These are phyloP conservation scores for Leistus spinibarbis DNA, from an alignment of 2,888 invertebrate genomes.

Conservation along the genomic window DNA sequence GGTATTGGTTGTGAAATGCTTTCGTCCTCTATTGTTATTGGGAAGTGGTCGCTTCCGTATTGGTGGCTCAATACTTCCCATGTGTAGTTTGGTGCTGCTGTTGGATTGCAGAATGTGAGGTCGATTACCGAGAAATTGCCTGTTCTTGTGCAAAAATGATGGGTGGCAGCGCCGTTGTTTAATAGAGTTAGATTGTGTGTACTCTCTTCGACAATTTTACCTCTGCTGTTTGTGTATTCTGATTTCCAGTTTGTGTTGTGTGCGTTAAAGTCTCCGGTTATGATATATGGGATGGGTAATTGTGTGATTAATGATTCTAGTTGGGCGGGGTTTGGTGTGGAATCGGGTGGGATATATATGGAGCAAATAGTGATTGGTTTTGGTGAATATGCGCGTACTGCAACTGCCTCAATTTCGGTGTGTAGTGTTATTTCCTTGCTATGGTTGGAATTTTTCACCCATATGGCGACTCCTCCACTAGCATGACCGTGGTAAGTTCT, in stretches of 20 bases:
- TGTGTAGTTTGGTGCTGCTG: neutral
- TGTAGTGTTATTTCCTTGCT: slow-evolving; percentile 24
- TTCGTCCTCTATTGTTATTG: neutral
- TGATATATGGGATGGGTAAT: no score
- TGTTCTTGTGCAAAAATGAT: slow-evolving; percentile 3
- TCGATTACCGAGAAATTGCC: neutral
- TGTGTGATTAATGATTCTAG: no score
- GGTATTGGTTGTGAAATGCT: no score
- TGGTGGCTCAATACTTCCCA: slow-evolving; percentile 6
- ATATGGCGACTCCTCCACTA: slow-evolving; percentile 42
- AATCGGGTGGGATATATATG: no score
- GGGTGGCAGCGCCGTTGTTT: no score
- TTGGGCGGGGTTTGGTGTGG: no score
- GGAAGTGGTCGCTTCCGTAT: neutral
- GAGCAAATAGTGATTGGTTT: no score
- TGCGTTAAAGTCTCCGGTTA: no score
- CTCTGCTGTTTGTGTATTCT: no score
- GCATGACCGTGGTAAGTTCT: slow-evolving; percentile 10
- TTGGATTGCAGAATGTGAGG: neutral
- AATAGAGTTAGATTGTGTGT: no score
- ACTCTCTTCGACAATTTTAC: no score
- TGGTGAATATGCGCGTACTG: slow-evolving; percentile 18
- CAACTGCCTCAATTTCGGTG: neutral
- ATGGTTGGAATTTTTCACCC: slow-evolving; percentile 30
- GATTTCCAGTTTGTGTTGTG: no score